Base-by-base conservation (phyloP, 2,113 vertebrate species). In the Rhodinocichla rosea region DNA sequence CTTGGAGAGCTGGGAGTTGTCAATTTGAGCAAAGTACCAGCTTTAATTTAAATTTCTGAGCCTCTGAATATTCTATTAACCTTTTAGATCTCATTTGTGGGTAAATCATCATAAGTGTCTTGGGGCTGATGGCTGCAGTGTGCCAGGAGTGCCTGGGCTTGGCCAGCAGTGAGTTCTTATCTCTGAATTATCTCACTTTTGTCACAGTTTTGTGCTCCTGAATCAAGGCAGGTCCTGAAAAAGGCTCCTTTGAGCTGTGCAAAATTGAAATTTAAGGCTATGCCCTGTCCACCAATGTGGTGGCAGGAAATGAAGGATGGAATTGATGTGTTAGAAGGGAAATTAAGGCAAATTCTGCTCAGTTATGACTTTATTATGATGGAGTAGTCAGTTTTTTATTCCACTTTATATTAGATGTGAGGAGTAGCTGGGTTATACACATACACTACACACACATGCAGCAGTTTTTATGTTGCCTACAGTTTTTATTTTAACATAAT, bases 261-360 rank as follows among this genome's bases (percentile, higher is more conserved):
- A 5, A 4, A 37, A 21, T 16, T 80, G 64, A 16, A 59, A 59
- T 80, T 74, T 10, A 27, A 45, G 11, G 32, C 10, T 10, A 0
- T 5, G 1, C 15, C 1, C 37, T 32, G 60, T 28, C 33, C 59
- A 13, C 13, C 60, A 13, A 0, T 0, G 16, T 39, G 14, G 10
- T 57, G 60, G 20, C n/a, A 67, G 26, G 65, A 45, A 71, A 39
- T 39, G 26, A 21, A 7, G 22, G 15, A 3, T 13, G 22, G 13
- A 10, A 6, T 13, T 20, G 16, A 10, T 11, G 53, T 11, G 10
- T 21, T 27, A 56, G 16, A 35, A 59, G 30, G 55, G 24, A 73
- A 92, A 59, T 9, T 6, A 11, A 88, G 37, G 47, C 12, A 47
- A 79, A 64, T 56, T 68, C 28, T 73, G 33, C 21, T 7, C 42